Base-by-base conservation (phyloP, 2,797 vertebrate species). In the Hyperoplus immaculatus region DNA sequence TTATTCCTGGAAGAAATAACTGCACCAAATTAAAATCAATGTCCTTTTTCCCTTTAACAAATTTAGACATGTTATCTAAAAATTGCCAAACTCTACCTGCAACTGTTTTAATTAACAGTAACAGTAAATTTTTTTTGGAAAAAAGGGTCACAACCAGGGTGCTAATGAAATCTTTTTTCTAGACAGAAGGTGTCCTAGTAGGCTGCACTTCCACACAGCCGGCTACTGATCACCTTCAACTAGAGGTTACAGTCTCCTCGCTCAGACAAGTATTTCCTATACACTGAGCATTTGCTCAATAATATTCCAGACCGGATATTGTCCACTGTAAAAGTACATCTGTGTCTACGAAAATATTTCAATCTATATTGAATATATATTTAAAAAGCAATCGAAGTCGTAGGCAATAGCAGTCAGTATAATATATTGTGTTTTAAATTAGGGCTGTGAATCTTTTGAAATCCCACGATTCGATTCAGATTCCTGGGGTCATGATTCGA, bases 211-310 rank as follows among this genome's bases (percentile, higher is more conserved):
- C 42, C 84, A 71, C 77, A 68, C 67, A 29, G 55, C 39, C 58
- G 12, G 75, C 76, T 72, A 51, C 80, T 90, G 92, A 87, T 94
- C 94, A 94, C 94, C 93, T 95, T 94, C 90, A 94, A 84, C 87
- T 78, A 89, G 88, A 95, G 93, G 92, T 93, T 88, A 93, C 77
- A 38, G 56, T 88, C 89, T 90, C 88, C 89, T 91, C 83, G 88
- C 83, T 82, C 70, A 70, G 45, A 87, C 50, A 11, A 83, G 80
- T 81, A 6, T 69, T 84, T 89, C 87, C 82, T 82, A 77, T 85
- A 78, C 84, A 69, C 83, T 87, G 78, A 80, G 69, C 83, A 14
- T 72, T 62, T 70, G 78, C 67, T 82, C 70, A 59, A 78, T 75
- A 59, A 78, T 75, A 81, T 43, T 63, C 77, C 80, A 21, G 8